Evolutionary conservation across 2,888 invertebrate genomes (phyloP), one percentile per base, ranked within the genome.

Genomic region (Caenorhabditis japonica): DNA sequence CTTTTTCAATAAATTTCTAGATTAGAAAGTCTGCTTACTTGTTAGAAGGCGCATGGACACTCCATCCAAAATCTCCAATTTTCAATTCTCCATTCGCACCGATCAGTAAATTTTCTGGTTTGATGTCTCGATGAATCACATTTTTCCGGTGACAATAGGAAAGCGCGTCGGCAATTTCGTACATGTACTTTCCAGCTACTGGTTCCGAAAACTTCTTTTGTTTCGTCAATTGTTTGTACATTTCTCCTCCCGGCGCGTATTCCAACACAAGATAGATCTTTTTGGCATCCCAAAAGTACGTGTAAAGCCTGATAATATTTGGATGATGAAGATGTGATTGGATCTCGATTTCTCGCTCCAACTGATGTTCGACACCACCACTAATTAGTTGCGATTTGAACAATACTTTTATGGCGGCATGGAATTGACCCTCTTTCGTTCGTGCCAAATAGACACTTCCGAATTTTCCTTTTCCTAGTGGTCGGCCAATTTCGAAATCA

Each of bases 361-460:
- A 93, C 89, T 97, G 97, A 88, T 96, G 94, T 87, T 96, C 94
- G 30, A 95, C 94, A 76, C 92, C 92, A 2, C 93, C 93, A 81
- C 92, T 92, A 71, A 93, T 90, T 58, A 99, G 92, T 88, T 95
- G 94, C 70, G 92, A 92, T 89, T 97, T 96, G 87, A 94, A 94
- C 2, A 96, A 53, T 13, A 64, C 73, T 36, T 73, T 73, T 3
- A 73, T 44, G 12, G 73, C 73, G 13, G 44, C 53, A 25, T 44
- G 43, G 38, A 60, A 72, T 21, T 72, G 64, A 17, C 59, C 59
- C 7, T 27, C 91, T 86, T 93, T 94, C 87, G 96, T 95, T 72
- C 96, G 91, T 0, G 97, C 97, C 82, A 97, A 90, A 88, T 96
- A 97, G 1, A 97, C 97, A 89, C 94, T 94, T 3, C 97, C 97